Base-by-base conservation (phyloP, 2,797 vertebrate species). In the Parotocinclus haroldoi region DNA sequence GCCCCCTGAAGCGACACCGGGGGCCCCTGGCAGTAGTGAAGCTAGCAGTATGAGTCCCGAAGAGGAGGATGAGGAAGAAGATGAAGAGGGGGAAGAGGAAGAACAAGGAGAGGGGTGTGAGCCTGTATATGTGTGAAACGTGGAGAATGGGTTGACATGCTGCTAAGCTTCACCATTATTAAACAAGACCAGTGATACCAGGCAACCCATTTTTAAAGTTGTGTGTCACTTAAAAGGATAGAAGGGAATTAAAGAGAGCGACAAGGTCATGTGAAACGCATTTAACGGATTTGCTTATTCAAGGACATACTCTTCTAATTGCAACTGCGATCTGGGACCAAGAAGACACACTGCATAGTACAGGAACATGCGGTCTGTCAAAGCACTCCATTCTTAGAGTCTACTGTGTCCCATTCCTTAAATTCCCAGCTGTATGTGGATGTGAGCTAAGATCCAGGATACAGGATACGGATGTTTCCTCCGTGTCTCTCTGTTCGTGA, bases 91-190 rank as follows among this genome's bases (percentile, higher is more conserved):
- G 7, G 83, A 84, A 59, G 85, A 87, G 53, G 88, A 82, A 56
- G 92, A 90, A 79, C 92, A 91, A 67, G 83, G 88, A 6, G 94
- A 94, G 80, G 91, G 93, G 45, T 98, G 94, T 80, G 94, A 96
- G 81, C 97, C 96, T 0, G 96, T 99, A 66, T 98, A 98, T n/a
- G 96, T 98, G 76, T 98, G 89, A 80, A 71, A 57, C 48, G 49
- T 55, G 18, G 42, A 37, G 39, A 45, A 54, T 11, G 7, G n/a
- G 7, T 63, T 45, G 27, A 59, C 44, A 48, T 14, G 42, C 60
- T 64, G 67, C 64, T 51, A 27, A 44, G 13, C 13, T 64, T 49
- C 55, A 56, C 61, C 61, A 46, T 55, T 49, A 37, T 63, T 42
- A 61, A 50, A 64, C 57, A 60, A 56, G 46, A 61, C 7, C 39